Evolutionary conservation across 2,888 invertebrate genomes (phyloP).

Genomic region (Nymphalis polychloros): DNA sequence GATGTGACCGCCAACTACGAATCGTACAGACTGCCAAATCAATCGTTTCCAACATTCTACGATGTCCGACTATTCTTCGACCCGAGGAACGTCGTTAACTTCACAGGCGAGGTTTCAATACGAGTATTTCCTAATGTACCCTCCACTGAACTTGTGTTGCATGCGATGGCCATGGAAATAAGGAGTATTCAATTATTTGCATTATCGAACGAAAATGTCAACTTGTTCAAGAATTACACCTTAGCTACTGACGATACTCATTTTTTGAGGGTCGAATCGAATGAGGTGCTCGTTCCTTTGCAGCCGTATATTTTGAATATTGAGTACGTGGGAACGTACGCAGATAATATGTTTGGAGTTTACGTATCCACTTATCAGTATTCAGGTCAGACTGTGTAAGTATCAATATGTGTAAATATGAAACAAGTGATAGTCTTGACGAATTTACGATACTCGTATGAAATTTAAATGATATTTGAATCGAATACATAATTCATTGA

Average conservation of each 20-base stretch:
- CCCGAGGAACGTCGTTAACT: constrained; percentile 63
- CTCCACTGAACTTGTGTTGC: constrained; percentile 65
- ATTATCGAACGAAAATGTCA: constrained; percentile 38
- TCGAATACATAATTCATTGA: too few species aligned
- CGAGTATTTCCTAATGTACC: constrained; percentile 51
- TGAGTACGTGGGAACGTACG: constrained; percentile 80
- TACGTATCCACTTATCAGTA: constrained; percentile 81
- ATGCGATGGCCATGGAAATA: constrained; percentile 73
- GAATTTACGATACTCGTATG: neutral
- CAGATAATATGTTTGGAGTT: constrained; percentile 83
- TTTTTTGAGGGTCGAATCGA: constrained; percentile 73
- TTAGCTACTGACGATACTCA: constrained; percentile 66
- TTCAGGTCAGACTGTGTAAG: constrained; percentile 55
- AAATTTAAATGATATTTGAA: too few species aligned
- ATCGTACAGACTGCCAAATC: constrained; percentile 78
- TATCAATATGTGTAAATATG: constrained; percentile 35
- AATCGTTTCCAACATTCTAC: constrained; percentile 78
- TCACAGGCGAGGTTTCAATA: constrained; percentile 72
- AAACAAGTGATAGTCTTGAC: neutral
- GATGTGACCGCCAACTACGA: constrained; percentile 42
- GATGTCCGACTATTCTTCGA: constrained; percentile 73
- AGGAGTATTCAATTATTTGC: constrained; percentile 46
- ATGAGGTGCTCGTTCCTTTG: constrained; percentile 51
- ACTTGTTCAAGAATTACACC: constrained; percentile 47
- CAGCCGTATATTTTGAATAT: constrained; percentile 77